Base-by-base conservation (phyloP, 2,797 vertebrate genomes). In the Spatula clypeata region DNA sequence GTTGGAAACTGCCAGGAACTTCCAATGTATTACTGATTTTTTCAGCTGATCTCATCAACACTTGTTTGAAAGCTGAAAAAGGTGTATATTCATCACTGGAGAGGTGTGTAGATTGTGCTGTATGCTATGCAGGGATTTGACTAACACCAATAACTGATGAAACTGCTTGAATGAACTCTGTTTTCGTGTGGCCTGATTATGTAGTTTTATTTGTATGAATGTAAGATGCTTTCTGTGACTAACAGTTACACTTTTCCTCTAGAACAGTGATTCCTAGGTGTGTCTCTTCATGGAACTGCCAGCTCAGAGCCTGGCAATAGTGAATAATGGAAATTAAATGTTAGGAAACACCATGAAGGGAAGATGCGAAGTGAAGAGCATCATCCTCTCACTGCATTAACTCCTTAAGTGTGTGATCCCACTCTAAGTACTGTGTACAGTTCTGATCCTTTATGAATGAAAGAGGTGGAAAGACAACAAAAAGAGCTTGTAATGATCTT, bases 1-100 rank as follows among this genome's bases (percentile, higher is more conserved):
- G 27, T 26, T 91, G 61, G 57, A 62, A 88, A 34, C 54, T 83
- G 44, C 27, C 36, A 73, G 82, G 71, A 67, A 54, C 16, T 9
- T 69, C 38, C 14, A n/a, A 9, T 19, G 11, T 32, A 8, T 29
- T 72, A 13, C 1, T 4, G 32, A 49, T 80, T 87, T 54, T 74
- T 83, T 54, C 69, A 93, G 53, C 65, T 93, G 91, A 90, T 69
- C 34, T 86, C 85, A 93, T 93, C 61, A 87, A 14, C 18, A 18
- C 15, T 85, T 79, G 14, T 65, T 76, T 74, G 86, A 92, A 92
- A 90, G 51, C 60, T 66, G 57, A 36, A 19, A 15, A 66, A 44
- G 47, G 53, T 65, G 60, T 51, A 5, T 11, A n/a, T 77, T 7
- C 19, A 0, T 57, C 38, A 27, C 49, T 71, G 74, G 17, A 61